Base-by-base conservation (phyloP, 2,797 vertebrate genomes). In the Myoxocephalus aenaeus region DNA sequence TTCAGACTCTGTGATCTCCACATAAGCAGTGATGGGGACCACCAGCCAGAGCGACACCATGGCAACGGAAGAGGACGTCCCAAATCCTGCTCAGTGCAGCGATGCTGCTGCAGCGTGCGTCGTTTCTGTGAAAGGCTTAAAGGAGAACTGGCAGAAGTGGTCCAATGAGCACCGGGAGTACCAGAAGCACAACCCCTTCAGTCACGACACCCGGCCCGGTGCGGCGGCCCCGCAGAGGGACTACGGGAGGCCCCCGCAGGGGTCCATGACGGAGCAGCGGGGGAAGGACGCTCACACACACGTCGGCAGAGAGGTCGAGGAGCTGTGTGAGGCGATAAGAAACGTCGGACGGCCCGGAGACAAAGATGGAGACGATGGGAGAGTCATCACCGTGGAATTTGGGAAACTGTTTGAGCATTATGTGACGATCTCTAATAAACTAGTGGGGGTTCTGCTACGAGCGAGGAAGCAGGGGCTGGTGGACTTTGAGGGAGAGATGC, bases 401-500 rank as follows among this genome's bases (percentile, higher is more conserved):
- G 94, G 95, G 66, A 92, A 87, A 65, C 92, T 98, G 48, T 98
- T 98, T 90, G 96, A 97, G 64, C 94, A 92, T 10, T 98, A 98
- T 0, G 96, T 97, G 81, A 95, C 92, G 18, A 96, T 98, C 88
- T 98, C 97, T 3, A 97, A 97, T 84, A 98, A 98, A 89, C 87
- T 98, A 56, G 97, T 98, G 73, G 97, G 97, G 29, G 90, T 97
- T 79, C 91, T 98, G 81, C 88, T 97, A 36, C 92, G 96, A 63
- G 97, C 96, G 10, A 96, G 97, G 65, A 97, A 96, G 78, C 96
- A 97, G 1, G 92, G 94, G 17, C 94, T 97, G 82, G 92, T 98
- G 67, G 90, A 92, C 61, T 98, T 98, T 86, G 93, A 97, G 70
- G 97, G 97, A 50, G 97, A 98, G 93, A 98, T 97, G 97, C 92